phyloP scores from a whole-genome alignment of 2,888 invertebrate genomes.

The Epistrophe grossulariae region DNA sequence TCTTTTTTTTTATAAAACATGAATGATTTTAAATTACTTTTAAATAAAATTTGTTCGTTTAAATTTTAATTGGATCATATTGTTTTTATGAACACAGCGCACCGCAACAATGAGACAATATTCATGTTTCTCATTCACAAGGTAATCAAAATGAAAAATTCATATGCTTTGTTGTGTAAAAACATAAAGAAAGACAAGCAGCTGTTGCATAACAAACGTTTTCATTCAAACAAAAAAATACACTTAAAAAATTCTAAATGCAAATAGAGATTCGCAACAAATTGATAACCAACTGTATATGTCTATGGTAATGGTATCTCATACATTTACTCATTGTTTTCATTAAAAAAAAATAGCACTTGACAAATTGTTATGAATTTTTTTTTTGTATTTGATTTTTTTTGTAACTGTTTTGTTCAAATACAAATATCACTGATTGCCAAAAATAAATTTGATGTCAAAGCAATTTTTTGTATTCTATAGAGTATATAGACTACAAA shows the following conservation, averaged over 20 bases:
- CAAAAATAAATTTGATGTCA: constrained; percentile 24
- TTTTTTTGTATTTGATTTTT: not conserved
- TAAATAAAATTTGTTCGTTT: constrained; percentile 12
- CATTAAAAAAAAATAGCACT: not conserved
- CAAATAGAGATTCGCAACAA: constrained; percentile 19
- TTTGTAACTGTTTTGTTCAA: not conserved
- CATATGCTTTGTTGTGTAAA: not conserved
- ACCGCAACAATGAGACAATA: not conserved
- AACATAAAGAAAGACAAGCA: constrained; percentile 6
- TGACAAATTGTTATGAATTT: constrained; percentile 39
- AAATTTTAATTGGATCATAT: constrained; percentile 41
- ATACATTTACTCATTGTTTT: constrained; percentile 37
- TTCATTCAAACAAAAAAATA: constrained; percentile 30
- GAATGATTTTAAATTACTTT: constrained; percentile 30
- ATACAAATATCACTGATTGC: constrained; percentile 14
- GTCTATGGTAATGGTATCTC: constrained; percentile 37
- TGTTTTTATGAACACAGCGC: not conserved
- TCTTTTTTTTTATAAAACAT: too few species aligned
- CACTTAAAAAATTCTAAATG: constrained; percentile 15
- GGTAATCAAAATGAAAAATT: constrained; percentile 25
- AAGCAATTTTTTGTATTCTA: not conserved
- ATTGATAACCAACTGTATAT: constrained; percentile 42
- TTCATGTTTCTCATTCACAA: constrained; percentile 18
- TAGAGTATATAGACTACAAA: too few species aligned
- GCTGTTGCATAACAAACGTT: constrained; percentile 25